These are phyloP conservation scores for Drosophila ironensis DNA, from an alignment of 1,140 invertebrate species.

Conservation along the genomic window DNA sequence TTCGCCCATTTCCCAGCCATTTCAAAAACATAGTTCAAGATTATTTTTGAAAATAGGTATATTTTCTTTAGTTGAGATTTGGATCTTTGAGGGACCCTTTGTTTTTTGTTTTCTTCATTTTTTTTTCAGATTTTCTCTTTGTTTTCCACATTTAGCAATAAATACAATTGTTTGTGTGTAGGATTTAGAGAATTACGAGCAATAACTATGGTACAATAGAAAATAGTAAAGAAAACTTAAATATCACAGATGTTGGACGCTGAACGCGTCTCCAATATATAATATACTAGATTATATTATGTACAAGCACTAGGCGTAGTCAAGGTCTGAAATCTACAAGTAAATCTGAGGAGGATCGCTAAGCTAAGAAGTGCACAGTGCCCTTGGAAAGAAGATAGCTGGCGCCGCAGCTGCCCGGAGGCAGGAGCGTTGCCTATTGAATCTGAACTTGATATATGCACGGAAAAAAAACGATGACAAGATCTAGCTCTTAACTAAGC, in stretches of 20 bases:
- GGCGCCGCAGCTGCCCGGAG: not conserved
- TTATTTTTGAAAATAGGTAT: constrained; percentile 55
- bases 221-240: constrained; percentile 79
- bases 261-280: constrained; percentile 21
- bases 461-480: constrained; percentile 51
- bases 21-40: not conserved
- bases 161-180: constrained; percentile 46
- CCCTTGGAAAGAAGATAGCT: constrained; percentile 3
- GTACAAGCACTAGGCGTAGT: constrained; percentile 39
- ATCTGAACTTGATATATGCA: constrained; percentile 63
- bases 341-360: constrained; percentile 30
- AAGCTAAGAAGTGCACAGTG: constrained; percentile 15
- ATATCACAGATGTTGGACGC: constrained; percentile 71
- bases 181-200: constrained; percentile 34
- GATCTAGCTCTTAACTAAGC: constrained; percentile 59
- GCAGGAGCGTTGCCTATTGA: constrained; percentile 30
- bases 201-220: constrained; percentile 63
- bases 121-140: constrained; percentile 21
- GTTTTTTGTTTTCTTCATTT: constrained; percentile 4
- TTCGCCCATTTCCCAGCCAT: not conserved
- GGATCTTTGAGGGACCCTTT: constrained; percentile 13
- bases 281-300: constrained; percentile 21
- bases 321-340: constrained; percentile 28
- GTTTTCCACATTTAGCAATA: constrained; percentile 52
- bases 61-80: constrained; percentile 52